A percentile compares a stretch with the other conserved stretches of the same genome.
These are phyloP conservation scores for Thunnus albacares DNA, from an alignment of 2,797 vertebrate species.

Conservation along the genomic window DNA sequence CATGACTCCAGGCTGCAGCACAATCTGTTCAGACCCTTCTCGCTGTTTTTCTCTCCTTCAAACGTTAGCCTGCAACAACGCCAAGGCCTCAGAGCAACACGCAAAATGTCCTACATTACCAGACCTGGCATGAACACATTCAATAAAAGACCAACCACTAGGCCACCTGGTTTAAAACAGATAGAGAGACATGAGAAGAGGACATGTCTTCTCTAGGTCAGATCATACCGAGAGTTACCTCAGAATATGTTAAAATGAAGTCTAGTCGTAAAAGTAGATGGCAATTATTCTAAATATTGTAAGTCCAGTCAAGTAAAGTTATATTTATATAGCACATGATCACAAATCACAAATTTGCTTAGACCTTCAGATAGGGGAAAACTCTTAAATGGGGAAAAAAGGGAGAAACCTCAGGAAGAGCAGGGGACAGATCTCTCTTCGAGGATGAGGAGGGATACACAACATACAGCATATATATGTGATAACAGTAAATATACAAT, in stretches of 20 bases:
- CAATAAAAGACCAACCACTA: conserved; percentile 19
- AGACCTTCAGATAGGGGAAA: no score
- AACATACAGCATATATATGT: background rate
- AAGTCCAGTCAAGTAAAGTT: background rate
- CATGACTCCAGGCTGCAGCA: conserved; percentile 79
- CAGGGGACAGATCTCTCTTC: no score
- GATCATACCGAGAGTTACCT: background rate
- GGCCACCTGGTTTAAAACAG: conserved; percentile 31
- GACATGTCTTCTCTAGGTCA: background rate
- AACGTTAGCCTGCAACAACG: conserved; percentile 56
- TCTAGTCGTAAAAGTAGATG: background rate
- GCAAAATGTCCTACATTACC: conserved; percentile 71
- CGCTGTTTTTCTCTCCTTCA: conserved; percentile 45
- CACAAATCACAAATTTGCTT: no score
- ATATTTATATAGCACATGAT: background rate
- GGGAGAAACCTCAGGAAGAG: no score
- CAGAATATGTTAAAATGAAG: background rate
- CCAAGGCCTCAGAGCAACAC: conserved; percentile 67
- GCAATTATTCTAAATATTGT: background rate
- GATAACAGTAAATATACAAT: background rate
- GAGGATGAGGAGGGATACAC: background rate
- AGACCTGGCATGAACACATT: conserved; percentile 4
- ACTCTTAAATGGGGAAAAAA: no score
- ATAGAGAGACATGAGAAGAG: background rate
- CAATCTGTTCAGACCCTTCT: conserved; percentile 80